Base-by-base conservation (phyloP, 2,888 invertebrate species). In the Sesia apiformis region DNA sequence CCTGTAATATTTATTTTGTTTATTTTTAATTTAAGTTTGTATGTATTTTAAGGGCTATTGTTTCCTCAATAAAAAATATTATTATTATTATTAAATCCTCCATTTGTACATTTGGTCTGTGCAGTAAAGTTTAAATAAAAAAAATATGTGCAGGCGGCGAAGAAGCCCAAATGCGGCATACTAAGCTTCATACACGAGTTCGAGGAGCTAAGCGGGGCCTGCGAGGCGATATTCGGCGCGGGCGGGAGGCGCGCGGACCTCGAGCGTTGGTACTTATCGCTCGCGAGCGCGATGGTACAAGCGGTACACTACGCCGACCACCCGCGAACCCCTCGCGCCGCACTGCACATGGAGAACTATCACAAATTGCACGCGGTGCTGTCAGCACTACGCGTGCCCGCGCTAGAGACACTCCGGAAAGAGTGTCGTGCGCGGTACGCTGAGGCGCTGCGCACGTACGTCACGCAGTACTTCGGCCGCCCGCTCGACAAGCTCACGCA, bases 311-410 rank as follows among this genome's bases (percentile, higher is more conserved):
- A 92, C 40, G 94, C 96, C 65, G 96, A 97, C 66, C 95, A 96
- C 76, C 92, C 93, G 57, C 97, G 97, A 84, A 96, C 96, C 3
- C 97, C 97, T 0, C 91, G 93, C 41, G 95, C 97, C 86, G 97
- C 98, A 50, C 93, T 98, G 49, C 94, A 95, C 83, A 95, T 98
- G 94, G 96, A 99, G 90, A 99, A 99, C 86, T 98, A 96, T 84
- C 98, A 99, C 90, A 95, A 96, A 69, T 93, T 99, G 78, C 94
- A 95, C 80, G 96, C 94, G 51, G 88, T 95, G 63, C 83, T 98
- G 63, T 95, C 96, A 4, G 95, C 96, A 76, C 88, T 98, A 67
- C 98, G 98, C 89, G 96, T 98, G 65, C 90, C 94, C 5, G 96
- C 96, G 63, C 89, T 99, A 74, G 98, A 99, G 74, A 87, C 91